These are phyloP conservation scores for Xiphorhynchus elegans DNA, from an alignment of 2,113 vertebrate species.

Conservation along the genomic window DNA sequence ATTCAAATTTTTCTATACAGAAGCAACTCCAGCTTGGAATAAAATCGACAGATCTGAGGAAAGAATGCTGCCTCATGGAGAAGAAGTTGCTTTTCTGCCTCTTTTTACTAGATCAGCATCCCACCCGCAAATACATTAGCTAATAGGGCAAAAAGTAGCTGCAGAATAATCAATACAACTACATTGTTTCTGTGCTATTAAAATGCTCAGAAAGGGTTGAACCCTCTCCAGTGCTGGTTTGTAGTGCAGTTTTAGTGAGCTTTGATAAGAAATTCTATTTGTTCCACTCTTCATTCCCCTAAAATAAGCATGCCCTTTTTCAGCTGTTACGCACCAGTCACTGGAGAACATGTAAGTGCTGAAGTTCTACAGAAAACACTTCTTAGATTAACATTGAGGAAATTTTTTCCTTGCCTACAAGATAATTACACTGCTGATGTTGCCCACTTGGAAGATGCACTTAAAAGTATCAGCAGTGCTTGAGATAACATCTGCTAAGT, in stretches of 20 bases:
- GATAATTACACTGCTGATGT: constrained; percentile 36
- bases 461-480: constrained; percentile 40
- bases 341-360: background rate
- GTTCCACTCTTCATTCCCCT: background rate
- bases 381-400: background rate
- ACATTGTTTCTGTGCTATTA: background rate
- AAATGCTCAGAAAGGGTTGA: background rate
- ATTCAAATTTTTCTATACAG: background rate
- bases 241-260: background rate
- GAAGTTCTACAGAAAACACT: background rate
- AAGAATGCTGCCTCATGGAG: background rate
- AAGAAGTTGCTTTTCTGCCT: background rate
- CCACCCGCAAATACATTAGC: background rate
- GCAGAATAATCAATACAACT: background rate
- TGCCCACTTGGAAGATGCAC: constrained; percentile 39
- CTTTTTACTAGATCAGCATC: background rate
- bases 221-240: background rate
- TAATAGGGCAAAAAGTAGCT: background rate
- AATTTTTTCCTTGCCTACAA: constrained; percentile 21
- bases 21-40: background rate
- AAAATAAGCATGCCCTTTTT: background rate
- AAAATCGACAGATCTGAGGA: background rate
- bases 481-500: constrained; percentile 53
- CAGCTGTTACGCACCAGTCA: background rate
- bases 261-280: background rate